Base-by-base conservation (phyloP, 2,888 invertebrate genomes). In the Lasioglossum leucozonium region DNA sequence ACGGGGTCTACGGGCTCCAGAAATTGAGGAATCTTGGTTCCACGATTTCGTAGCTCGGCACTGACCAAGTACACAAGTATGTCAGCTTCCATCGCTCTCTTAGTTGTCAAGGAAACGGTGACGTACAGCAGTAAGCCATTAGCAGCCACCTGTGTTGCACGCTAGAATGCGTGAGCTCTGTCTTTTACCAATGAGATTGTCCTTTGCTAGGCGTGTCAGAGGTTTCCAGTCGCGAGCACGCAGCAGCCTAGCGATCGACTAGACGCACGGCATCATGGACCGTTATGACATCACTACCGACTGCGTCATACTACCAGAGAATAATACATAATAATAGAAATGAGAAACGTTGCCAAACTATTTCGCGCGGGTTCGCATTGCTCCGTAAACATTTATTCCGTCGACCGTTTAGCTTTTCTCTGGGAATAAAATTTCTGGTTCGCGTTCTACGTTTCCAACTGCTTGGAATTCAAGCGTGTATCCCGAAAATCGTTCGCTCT, bases 381-480 rank as follows among this genome's bases (percentile, higher is more conserved):
- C 30, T 30, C 30, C 30, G 62, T 4, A 62, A 62, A 62, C 30
- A 62, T 62, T 62, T 62, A 62, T 62, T 13, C 30, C 62, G 26
- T 30, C 22, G 30, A 62, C 62, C 30, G 62, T 30, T 62, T 16
- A 62, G 62, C 62, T 62, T 6, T 30, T 26, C 62, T 30, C 62
- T 0, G 30, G 6, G 22, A 72, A 73, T 67, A 40, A 74, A 67
- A 65, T 34, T 3, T 37, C 30, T n/a, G 72, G 16, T 16, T 11
- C 30, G 30, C 30, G 71, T 18, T 22, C 8, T 34, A 73, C 40
- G 81, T 69, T 77, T 86, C 79, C n/a, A 79, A 78, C 76, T 67
- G 40, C 74, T 67, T 55, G 42, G 37, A 51, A 22, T 10, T 65
- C 42, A 65, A 75, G 55, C 55, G 44, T 55, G 81, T 55, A 81